Evolutionary conservation across 2,797 vertebrate species (phyloP), one percentile per base, ranked within the genome.

Genomic region (Coccyzus lansbergi): DNA sequence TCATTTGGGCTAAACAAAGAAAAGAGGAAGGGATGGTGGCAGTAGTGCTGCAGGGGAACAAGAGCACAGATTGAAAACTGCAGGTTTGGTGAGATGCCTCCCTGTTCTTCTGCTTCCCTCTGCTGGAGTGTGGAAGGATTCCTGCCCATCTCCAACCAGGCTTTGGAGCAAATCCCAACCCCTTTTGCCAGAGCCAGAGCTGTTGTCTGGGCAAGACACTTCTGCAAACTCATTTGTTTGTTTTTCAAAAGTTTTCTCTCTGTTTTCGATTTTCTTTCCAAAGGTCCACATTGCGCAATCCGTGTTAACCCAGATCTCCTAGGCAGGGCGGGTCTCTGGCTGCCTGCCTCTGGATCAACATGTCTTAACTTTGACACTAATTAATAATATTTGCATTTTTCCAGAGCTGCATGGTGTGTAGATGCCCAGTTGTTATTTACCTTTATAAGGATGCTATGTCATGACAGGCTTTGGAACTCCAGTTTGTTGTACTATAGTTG

Each of bases 61-160:
- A 29, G 22, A 0, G 3, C 63, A 1, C 0, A 0, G 34, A 19
- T 15, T 48, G 60, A 7, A 7, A 26, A 19, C 6, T 0, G 11
- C 4, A 42, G 62, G 0, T 76, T 72, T 29, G 62, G 40, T 19
- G 70, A 36, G 58, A 52, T 77, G 55, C 75, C 81, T 91, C 33
- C 1, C 21, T 67, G 96, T 94, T 92, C 58, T 93, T 94, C 92
- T 96, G 55, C 87, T 93, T 96, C 97, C 97, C 96, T 94, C 97
- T 97, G 95, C 96, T 94, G 97, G 97, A 92, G 38, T 12, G 34
- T 19, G 1, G 67, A 80, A 78, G 95, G 89, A 86, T 79, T 86
- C 86, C 48, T 78, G 74, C 55, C 49, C 15, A 1, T 12, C 48
- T 51, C 58, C 9, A 1, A 22, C 26, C 48, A 9, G 19, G 63